Percentiles rank a stretch among this genome's conserved stretches.
Conservation (phyloP, 2,113 vertebrate species). For the Nothobranchius furzeri region DNA sequence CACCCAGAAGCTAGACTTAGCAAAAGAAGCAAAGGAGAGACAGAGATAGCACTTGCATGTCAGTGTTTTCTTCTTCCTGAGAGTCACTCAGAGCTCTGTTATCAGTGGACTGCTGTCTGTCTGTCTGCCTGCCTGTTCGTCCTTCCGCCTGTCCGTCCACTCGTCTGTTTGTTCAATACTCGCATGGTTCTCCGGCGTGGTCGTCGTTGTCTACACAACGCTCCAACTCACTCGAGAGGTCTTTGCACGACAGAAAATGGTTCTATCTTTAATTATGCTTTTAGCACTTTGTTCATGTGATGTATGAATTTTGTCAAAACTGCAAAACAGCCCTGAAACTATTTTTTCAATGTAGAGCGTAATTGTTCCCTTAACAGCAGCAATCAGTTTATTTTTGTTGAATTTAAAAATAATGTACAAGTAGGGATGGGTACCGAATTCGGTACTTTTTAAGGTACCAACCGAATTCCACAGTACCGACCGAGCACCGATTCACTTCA, state of each 20-base stretch:
- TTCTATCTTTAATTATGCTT: conserved; percentile 41
- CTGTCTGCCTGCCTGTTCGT: conserved; percentile 74
- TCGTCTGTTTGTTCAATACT: conserved; percentile 72
- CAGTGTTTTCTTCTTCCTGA: conserved; percentile 72
- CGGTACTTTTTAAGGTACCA: too few species aligned
- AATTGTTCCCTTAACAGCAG: conserved; percentile 2
- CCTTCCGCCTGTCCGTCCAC: conserved; percentile 69
- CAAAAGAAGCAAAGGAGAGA: conserved; percentile 62
- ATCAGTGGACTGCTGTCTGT: conserved; percentile 78
- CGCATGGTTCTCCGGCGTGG: conserved; percentile 72
- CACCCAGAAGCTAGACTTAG: conserved; percentile 77
- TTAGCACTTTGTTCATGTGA: conserved; percentile 35
- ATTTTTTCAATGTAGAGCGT: neutral
- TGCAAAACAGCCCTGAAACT: conserved; percentile 53
- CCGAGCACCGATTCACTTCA: too few species aligned
- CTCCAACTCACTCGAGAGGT: conserved; percentile 69
- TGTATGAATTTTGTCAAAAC: conserved; percentile 43
- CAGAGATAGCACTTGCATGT: conserved; percentile 78
- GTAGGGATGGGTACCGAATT: too few species aligned
- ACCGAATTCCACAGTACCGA: too few species aligned
- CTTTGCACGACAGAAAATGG: conserved; percentile 64
- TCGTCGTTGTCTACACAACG: conserved; percentile 61
- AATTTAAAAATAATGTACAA: neutral
- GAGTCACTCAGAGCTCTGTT: conserved; percentile 68
- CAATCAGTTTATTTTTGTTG: neutral